Evolutionary conservation across 2,797 vertebrate genomes (phyloP).

Genomic region (Vultur gryphus): DNA sequence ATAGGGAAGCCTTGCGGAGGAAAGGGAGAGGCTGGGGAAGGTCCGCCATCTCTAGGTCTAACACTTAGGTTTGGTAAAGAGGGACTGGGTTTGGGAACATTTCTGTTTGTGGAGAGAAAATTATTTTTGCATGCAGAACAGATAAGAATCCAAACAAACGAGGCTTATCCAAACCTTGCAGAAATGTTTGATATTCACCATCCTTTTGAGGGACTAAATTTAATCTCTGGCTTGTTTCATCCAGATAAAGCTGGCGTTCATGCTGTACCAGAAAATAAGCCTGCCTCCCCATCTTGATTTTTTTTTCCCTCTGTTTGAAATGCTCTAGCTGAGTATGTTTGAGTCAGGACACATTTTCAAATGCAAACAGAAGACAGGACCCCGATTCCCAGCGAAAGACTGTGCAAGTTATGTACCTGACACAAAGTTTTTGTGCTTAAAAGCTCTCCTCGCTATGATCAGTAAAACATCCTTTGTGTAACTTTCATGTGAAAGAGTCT

Average conservation of each 20-base stretch:
- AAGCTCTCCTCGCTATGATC: background rate
- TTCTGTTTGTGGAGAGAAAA: slow-evolving; percentile 14
- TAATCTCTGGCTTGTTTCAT: slow-evolving; percentile 46
- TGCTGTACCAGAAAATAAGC: slow-evolving; percentile 12
- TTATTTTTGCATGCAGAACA: background rate
- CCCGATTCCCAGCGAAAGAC: background rate
- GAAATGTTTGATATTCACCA: slow-evolving; percentile 25
- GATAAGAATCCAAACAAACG: slow-evolving; percentile 24
- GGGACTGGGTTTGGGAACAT: background rate
- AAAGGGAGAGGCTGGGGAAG: background rate
- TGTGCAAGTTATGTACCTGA: background rate
- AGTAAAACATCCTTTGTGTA: background rate
- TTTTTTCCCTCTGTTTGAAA: background rate
- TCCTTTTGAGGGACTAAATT: slow-evolving; percentile 22
- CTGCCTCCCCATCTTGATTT: background rate
- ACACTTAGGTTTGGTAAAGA: background rate
- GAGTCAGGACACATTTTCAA: background rate
- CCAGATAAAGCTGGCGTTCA: background rate
- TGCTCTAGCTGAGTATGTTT: background rate
- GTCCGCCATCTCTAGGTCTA: background rate
- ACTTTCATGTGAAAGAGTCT: background rate
- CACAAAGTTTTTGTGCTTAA: background rate
- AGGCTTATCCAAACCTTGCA: slow-evolving; percentile 15
- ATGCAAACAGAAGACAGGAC: background rate
- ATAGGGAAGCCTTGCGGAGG: background rate